A percentile compares a stretch with the other conserved stretches of the same genome.
Conservation (phyloP, 2,888 invertebrate species). For the Congeria kusceri region DNA sequence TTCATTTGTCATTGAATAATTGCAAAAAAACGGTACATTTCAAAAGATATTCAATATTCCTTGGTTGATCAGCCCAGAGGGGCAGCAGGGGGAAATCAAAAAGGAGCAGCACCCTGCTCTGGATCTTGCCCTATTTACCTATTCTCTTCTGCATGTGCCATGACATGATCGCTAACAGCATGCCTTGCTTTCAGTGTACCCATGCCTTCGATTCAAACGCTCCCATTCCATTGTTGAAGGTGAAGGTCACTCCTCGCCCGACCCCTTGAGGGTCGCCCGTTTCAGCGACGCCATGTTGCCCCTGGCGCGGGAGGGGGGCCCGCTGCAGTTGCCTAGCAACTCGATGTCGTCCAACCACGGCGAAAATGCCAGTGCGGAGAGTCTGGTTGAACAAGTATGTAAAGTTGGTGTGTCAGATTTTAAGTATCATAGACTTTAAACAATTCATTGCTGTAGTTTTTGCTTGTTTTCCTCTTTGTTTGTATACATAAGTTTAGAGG, state of each 20-base stretch:
- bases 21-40: no score
- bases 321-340: conserved; percentile 72
- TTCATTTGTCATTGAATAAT: no score
- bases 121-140: no score
- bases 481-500: no score
- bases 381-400: conserved; percentile 94
- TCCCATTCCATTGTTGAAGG: conserved; percentile 75
- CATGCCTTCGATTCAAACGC: conserved; percentile 64
- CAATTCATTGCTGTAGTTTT: no score
- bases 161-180: conserved; percentile 50
- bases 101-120: no score
- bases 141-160: background rate
- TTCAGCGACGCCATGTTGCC: conserved; percentile 69
- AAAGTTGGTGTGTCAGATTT: no score
- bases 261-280: conserved; percentile 59
- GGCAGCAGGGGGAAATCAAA: no score
- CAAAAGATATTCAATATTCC: no score
- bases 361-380: conserved; percentile 93
- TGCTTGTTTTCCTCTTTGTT: no score
- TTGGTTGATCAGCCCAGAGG: no score
- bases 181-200: conserved; percentile 62
- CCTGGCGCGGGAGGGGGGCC: conserved; percentile 63
- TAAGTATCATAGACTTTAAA: no score
- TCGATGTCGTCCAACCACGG: conserved; percentile 48
- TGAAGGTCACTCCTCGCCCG: conserved; percentile 31